Evolutionary conservation across 2,888 invertebrate species (phyloP).

Genomic region (Dasypogon diadema): DNA sequence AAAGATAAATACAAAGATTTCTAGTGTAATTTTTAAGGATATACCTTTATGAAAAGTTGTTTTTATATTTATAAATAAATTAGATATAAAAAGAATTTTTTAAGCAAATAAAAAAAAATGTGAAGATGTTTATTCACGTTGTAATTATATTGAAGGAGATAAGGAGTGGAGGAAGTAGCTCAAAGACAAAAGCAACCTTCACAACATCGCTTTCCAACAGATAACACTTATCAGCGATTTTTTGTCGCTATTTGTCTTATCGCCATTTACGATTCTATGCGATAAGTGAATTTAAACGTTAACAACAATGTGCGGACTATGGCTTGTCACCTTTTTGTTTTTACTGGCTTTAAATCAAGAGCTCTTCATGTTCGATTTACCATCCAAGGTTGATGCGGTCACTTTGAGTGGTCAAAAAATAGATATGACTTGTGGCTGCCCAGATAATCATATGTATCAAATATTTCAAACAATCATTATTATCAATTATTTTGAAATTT

Average conservation of each 20-base stretch:
- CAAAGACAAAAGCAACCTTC: conserved; percentile 21
- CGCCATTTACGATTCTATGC: conserved; percentile 23
- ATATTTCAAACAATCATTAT: too few relatives aligned
- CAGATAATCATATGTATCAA: too few relatives aligned
- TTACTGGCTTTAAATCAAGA: background rate
- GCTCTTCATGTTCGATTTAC: too few relatives aligned
- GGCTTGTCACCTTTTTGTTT: background rate
- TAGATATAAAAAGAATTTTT: conserved; percentile 40
- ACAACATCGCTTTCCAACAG: conserved; percentile 2
- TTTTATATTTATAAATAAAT: conserved; percentile 49
- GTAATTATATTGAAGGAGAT: background rate
- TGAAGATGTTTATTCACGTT: background rate
- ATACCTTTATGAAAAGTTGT: conserved; percentile 54
- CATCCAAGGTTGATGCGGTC: too few relatives aligned
- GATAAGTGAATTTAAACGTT: background rate
- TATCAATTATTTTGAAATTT: too few relatives aligned
- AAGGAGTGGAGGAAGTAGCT: conserved; percentile 14
- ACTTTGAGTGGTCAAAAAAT: too few relatives aligned
- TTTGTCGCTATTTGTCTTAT: conserved; percentile 40
- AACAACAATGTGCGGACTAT: background rate
- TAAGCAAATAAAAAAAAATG: conserved; percentile 14
- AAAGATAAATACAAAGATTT: conserved; percentile 56
- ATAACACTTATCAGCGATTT: conserved; percentile 39
- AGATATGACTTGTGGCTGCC: too few relatives aligned
- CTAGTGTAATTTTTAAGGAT: conserved; percentile 58